Percentiles rank a stretch among this genome's conserved stretches.
Conservation (phyloP, 1,140 invertebrate species). For the Aphis gossypii region DNA sequence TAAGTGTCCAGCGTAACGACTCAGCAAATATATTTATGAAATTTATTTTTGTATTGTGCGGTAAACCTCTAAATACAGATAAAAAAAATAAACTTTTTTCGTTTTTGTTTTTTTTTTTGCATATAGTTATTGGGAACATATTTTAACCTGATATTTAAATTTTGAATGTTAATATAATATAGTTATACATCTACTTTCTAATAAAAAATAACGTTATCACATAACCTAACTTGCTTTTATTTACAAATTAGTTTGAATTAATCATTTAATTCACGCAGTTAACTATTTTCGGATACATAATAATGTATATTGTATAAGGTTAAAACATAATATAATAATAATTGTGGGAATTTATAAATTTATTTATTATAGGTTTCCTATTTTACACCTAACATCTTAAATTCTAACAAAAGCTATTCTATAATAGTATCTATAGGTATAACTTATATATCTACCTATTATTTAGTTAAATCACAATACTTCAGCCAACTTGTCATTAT, state of each 20-base stretch:
- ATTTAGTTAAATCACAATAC: too few relatives aligned
- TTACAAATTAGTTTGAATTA: neutral
- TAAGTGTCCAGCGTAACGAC: constrained; percentile 5
- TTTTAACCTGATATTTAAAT: neutral
- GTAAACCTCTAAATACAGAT: too few relatives aligned
- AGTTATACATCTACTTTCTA: neutral
- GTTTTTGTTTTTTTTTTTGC: neutral
- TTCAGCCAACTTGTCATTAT: too few relatives aligned
- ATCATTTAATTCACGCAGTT: neutral
- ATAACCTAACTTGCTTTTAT: neutral
- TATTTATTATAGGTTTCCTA: neutral
- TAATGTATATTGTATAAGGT: too few relatives aligned
- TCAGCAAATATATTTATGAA: neutral
- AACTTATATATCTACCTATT: neutral
- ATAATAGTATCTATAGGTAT: too few relatives aligned
- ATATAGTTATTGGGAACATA: neutral
- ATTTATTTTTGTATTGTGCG: neutral
- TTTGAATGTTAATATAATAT: neutral
- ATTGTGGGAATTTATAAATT: neutral
- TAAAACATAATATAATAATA: neutral
- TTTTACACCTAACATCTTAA: too few relatives aligned
- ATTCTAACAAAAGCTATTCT: too few relatives aligned
- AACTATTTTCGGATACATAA: neutral
- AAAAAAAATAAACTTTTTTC: neutral
- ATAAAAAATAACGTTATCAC: neutral